These are phyloP conservation scores for Oscheius sp. DNA, from an alignment of 2,888 invertebrate genomes.

Conservation along the genomic window DNA sequence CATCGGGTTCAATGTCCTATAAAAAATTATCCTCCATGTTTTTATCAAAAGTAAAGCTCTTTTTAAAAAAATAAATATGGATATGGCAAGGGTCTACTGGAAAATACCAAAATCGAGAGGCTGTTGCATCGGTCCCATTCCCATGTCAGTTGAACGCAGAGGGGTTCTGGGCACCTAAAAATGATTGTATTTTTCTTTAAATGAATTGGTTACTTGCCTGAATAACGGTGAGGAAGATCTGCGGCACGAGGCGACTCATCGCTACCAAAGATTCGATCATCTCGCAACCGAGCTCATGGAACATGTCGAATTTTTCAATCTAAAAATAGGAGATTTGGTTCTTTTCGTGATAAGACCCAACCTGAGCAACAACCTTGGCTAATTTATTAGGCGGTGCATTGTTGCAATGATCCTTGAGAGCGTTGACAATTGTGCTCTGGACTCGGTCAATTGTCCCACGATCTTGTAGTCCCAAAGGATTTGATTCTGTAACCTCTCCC, in stretches of 20 bases:
- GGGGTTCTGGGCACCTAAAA: constrained; percentile 22
- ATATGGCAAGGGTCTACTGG: constrained; percentile 27
- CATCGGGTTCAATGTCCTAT: no score
- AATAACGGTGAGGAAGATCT: constrained; percentile 16
- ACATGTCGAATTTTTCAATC: constrained; percentile 48
- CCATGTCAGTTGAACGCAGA: constrained; percentile 35
- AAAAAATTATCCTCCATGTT: no score
- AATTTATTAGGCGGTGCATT: constrained; percentile 60
- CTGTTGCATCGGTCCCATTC: constrained; percentile 1
- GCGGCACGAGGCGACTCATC: constrained; percentile 4
- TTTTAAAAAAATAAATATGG: neutral
- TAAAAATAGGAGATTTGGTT: constrained; percentile 32
- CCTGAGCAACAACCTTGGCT: constrained; percentile 67
- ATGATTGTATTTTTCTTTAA: neutral
- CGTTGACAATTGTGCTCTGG: constrained; percentile 95
- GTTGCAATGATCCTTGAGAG: constrained; percentile 85
- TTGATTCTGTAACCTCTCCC: constrained; percentile 52
- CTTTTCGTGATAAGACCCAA: constrained; percentile 34
- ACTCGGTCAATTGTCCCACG: constrained; percentile 83
- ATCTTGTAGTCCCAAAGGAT: constrained; percentile 45
- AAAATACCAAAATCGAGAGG: constrained; percentile 23
- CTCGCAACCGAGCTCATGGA: constrained; percentile 44
- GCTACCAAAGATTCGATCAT: constrained; percentile 25
- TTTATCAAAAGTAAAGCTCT: no score
- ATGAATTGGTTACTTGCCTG: neutral